Evolutionary conservation across 2,797 vertebrate species (phyloP).

Genomic region (Gorsachius magnificus): DNA sequence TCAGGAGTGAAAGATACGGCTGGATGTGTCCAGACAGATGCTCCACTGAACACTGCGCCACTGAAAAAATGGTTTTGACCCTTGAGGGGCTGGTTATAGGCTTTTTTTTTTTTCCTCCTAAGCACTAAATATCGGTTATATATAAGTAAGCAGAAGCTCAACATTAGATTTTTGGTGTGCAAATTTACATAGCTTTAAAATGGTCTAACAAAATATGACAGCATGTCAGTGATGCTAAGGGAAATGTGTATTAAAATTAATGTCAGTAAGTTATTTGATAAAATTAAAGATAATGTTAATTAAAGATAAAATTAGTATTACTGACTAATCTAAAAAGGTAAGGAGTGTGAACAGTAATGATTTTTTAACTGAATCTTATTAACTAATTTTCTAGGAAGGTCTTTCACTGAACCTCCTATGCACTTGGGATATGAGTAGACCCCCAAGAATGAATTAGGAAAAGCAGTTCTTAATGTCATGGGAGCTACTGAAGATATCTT

Average conservation of each 20-base stretch:
- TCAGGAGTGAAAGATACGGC: background rate
- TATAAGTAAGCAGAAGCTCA: background rate
- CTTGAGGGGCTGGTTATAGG: background rate
- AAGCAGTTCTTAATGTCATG: background rate
- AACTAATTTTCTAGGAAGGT: background rate
- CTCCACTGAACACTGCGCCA: background rate
- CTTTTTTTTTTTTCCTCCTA: background rate
- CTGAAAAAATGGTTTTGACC: background rate
- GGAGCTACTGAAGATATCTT: background rate
- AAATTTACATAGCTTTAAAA: background rate
- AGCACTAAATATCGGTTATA: background rate
- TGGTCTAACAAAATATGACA: background rate
- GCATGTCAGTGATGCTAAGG: background rate
- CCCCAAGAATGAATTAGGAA: background rate
- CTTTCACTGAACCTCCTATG: background rate
- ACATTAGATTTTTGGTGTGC: background rate
- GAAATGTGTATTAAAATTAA: background rate
- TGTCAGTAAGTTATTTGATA: background rate
- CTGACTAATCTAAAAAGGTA: background rate
- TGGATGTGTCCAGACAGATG: conserved; percentile 47
- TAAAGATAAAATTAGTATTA: background rate
- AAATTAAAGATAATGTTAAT: background rate
- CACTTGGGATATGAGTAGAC: background rate
- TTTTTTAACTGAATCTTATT: background rate
- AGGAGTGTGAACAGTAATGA: background rate